phyloP scores from a whole-genome alignment of 2,797 vertebrate species.

The Buphagus erythrorhynchus region DNA sequence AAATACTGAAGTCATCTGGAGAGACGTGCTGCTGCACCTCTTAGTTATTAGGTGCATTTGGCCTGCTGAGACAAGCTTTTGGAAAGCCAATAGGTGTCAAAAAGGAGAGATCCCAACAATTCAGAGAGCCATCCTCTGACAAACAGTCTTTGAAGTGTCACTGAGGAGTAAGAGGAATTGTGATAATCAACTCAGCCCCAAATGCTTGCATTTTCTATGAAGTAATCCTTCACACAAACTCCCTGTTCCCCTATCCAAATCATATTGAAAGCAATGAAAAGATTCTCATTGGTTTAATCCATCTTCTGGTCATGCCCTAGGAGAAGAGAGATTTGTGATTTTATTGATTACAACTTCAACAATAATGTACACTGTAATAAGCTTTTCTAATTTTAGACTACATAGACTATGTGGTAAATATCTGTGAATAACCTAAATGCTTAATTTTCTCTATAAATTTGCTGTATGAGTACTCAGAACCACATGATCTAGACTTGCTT shows the following conservation, averaged over 20 bases:
- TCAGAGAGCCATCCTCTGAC: background rate
- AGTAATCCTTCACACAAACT: constrained; percentile 16
- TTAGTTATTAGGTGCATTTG: background rate
- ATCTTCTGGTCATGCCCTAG: constrained; percentile 7
- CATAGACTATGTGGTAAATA: background rate
- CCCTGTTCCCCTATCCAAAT: constrained; percentile 6
- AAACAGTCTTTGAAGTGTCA: background rate
- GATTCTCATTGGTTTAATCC: constrained; percentile 10
- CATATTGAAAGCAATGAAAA: constrained; percentile 31
- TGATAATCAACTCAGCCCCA: background rate
- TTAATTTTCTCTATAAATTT: constrained; percentile 53
- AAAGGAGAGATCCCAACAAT: background rate
- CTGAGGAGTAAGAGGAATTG: background rate
- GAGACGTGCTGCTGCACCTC: background rate
- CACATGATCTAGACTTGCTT: background rate
- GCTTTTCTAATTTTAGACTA: constrained; percentile 34
- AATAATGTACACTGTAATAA: background rate
- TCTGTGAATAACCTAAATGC: constrained; percentile 32
- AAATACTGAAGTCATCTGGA: constrained; percentile 26
- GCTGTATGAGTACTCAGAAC: background rate
- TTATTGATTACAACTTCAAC: constrained; percentile 33
- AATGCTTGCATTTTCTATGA: background rate
- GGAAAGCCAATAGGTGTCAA: background rate
- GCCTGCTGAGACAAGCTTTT: constrained; percentile 37
- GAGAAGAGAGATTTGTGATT: constrained; percentile 51